Percentiles rank a stretch among this genome's conserved stretches.
phyloP scores from a whole-genome alignment of 2,113 vertebrate species.

The Albula goreensis region DNA sequence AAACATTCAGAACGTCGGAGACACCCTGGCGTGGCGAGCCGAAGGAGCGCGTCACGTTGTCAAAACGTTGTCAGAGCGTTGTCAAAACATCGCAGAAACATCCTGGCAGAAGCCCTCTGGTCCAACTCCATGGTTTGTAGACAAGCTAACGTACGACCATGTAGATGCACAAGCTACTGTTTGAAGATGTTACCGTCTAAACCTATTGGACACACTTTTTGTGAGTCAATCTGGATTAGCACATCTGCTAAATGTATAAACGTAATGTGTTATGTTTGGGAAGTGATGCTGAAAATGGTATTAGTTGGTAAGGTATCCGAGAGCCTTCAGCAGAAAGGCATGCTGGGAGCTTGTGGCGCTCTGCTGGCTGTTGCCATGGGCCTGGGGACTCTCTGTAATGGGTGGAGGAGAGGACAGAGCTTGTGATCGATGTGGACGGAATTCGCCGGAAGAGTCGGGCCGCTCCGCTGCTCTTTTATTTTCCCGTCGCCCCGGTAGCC shows the following conservation, averaged over 20 bases:
- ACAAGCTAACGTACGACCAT: too few species aligned
- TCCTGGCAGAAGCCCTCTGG: too few species aligned
- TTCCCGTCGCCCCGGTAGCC: background rate
- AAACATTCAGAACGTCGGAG: too few species aligned
- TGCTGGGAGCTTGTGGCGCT: background rate
- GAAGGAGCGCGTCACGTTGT: background rate
- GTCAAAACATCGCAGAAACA: background rate
- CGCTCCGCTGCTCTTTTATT: background rate
- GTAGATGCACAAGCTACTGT: too few species aligned
- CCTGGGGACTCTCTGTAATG: background rate
- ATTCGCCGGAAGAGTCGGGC: background rate
- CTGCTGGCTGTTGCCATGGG: background rate
- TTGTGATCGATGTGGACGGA: background rate
- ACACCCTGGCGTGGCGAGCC: background rate
- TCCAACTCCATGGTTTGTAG: too few species aligned
- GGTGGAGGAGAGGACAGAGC: background rate
- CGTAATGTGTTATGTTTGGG: too few species aligned
- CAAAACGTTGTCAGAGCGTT: background rate
- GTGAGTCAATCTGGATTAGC: too few species aligned
- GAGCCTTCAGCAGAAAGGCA: background rate
- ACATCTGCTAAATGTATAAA: too few species aligned
- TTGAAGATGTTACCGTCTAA: too few species aligned
- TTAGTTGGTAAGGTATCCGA: background rate
- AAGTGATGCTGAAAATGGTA: too few species aligned
- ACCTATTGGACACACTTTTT: too few species aligned